A percentile compares a stretch with the other conserved stretches of the same genome.
phyloP scores from a whole-genome alignment of 2,797 vertebrate genomes.

The Poliocrania exsul region DNA sequence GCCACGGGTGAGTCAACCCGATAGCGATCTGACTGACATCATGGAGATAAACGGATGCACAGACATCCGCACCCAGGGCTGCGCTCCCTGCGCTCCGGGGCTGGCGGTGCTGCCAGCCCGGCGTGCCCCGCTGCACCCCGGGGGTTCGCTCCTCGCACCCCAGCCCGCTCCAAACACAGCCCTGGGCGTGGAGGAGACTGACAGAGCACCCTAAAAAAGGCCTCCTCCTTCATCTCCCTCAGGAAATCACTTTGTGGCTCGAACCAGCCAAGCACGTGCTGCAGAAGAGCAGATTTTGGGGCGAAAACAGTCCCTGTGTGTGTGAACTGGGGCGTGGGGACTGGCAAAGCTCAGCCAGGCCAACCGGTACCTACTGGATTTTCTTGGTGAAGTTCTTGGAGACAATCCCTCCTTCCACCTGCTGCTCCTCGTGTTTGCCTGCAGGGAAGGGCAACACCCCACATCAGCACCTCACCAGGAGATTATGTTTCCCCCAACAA shows the following conservation, averaged over 20 bases:
- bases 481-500: neutral
- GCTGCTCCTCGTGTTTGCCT: conserved; percentile 98
- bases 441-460: conserved; percentile 27
- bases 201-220: neutral
- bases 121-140: neutral
- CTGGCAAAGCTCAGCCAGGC: neutral
- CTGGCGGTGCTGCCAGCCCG: neutral
- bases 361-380: conserved; percentile 89
- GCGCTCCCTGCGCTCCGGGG: neutral
- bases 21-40: conserved; percentile 31
- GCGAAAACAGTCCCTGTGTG: neutral
- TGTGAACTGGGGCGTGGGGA: fast-evolving
- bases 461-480: neutral
- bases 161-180: neutral
- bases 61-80: neutral
- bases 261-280: neutral
- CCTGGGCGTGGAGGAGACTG: neutral
- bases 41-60: neutral
- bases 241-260: neutral
- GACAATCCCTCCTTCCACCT: conserved; percentile 95
- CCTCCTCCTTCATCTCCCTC: neutral
- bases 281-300: neutral
- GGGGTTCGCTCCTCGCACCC: neutral
- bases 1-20: neutral
- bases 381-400: conserved; percentile 99